Evolutionary conservation across 2,888 invertebrate species (phyloP).

Genomic region (Ectropis crepuscularia): DNA sequence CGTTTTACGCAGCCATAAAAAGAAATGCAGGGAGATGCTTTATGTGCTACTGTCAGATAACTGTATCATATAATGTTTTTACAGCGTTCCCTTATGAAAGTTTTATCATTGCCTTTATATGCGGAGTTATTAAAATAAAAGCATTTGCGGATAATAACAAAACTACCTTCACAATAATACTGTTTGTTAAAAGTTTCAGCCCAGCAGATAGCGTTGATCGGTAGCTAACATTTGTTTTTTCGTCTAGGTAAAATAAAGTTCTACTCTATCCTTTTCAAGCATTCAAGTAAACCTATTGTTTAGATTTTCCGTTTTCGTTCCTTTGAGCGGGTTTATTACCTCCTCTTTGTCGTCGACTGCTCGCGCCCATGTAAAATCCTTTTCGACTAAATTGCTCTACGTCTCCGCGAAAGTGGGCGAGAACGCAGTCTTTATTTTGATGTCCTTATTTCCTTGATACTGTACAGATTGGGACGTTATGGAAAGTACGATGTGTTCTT

Average conservation of each 20-base stretch:
- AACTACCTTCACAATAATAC: conserved; percentile 12
- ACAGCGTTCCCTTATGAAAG: conserved; percentile 43
- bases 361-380: conserved; percentile 64
- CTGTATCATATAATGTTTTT: conserved; percentile 44
- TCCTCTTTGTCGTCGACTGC: conserved; percentile 64
- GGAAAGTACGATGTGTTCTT: conserved; percentile 29
- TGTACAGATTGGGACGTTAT: conserved; percentile 35
- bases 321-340: conserved; percentile 69
- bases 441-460: conserved; percentile 50
- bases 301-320: conserved; percentile 57
- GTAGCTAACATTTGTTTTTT: conserved; percentile 2
- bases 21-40: conserved; percentile 46
- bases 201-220: neutral
- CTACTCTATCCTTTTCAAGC: conserved; percentile 33
- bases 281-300: conserved; percentile 53
- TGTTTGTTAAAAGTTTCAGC: neutral
- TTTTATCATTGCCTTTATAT: conserved; percentile 42
- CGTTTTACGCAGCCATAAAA: conserved; percentile 49
- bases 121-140: conserved; percentile 41
- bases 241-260: conserved; percentile 30
- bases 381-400: conserved; percentile 66
- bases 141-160: conserved; percentile 29
- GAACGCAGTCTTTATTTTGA: conserved; percentile 58
- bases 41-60: conserved; percentile 46
- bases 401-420: conserved; percentile 57